Evolutionary conservation across 2,888 invertebrate genomes (phyloP), one percentile per base, ranked within the genome.

Genomic region (Nomada fucata): DNA sequence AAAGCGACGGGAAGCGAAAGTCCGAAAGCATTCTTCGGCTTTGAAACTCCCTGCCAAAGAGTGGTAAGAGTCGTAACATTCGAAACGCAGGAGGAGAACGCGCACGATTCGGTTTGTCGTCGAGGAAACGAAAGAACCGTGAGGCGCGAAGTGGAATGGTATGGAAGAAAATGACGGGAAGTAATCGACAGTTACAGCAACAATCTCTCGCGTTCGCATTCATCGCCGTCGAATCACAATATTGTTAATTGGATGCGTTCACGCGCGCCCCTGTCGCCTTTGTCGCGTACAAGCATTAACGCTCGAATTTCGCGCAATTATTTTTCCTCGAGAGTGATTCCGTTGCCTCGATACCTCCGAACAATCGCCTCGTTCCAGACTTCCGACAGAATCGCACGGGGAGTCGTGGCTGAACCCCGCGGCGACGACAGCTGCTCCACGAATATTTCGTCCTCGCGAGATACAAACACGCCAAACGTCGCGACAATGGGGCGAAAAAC

Each of bases 311-410:
- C 78, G 87, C 88, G 88, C 91, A 93, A 93, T 93, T 93, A 93
- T 93, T 92, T 93, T 93, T 93, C 93, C 93, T 92, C 88, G 89
- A 92, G 92, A 93, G 82, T 91, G 92, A 91, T 88, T 92, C 90
- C 88, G 86, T 87, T 90, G 92, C 91, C 90, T 87, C 90, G 90
- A 89, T 92, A 92, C 91, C 90, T 91, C 90, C 88, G 93, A 89
- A 93, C 92, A 93, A 93, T 93, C 89, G 90, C 69, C 63, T 44
- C 64, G 57, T 76, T 60, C 47, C 53, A 53, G 50, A 52, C 60
- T n/a, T 50, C 53, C 75, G 74, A 76, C n/a, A 59, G 76, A 77
- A 79, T 76, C 65, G 68, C 57, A 36, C 73, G 64, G 52, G 72
- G 70, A 53, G 36, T 76, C 85, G 82, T 77, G 76, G 74, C 65